Percentiles rank a stretch among this genome's conserved stretches.
Conservation (phyloP, 2,797 vertebrate species). For the Hoplostethus atlanticus region DNA sequence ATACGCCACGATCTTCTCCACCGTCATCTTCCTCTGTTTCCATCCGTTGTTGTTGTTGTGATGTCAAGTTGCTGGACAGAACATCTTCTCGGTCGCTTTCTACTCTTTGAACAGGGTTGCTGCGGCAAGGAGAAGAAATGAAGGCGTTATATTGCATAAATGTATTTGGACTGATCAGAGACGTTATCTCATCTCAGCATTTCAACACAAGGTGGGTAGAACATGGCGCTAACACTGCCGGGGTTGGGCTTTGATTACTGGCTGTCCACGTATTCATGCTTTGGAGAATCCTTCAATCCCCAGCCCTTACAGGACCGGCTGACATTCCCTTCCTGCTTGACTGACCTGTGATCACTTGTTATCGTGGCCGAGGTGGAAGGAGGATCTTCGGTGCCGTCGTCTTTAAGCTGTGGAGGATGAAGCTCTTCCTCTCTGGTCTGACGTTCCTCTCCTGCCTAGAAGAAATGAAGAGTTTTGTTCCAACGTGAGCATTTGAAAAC, state of each 20-base stretch:
- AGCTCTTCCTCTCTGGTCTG: background rate
- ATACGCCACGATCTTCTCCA: background rate
- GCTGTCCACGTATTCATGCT: no score
- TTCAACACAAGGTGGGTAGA: no score
- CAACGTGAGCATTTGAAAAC: no score
- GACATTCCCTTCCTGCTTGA: background rate
- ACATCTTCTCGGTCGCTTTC: background rate
- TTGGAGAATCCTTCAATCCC: no score
- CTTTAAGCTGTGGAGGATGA: background rate
- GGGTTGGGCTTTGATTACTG: no score
- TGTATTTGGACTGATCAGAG: no score
- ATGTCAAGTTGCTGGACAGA: background rate
- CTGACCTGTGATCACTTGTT: slow-evolving; percentile 32
- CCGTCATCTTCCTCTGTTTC: background rate
- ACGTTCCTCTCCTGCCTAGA: no score
- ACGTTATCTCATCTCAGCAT: no score
- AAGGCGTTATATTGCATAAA: background rate
- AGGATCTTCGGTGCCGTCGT: background rate
- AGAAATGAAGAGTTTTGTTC: no score
- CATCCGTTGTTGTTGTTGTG: background rate
- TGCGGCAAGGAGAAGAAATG: background rate
- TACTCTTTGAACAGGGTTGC: background rate
- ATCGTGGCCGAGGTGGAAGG: background rate
- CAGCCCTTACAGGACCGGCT: no score
- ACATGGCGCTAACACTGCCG: no score